A percentile compares a stretch with the other conserved stretches of the same genome.
Evolutionary conservation across 1,140 invertebrate species (phyloP).

Genomic region (Macrocentrus cingulum): DNA sequence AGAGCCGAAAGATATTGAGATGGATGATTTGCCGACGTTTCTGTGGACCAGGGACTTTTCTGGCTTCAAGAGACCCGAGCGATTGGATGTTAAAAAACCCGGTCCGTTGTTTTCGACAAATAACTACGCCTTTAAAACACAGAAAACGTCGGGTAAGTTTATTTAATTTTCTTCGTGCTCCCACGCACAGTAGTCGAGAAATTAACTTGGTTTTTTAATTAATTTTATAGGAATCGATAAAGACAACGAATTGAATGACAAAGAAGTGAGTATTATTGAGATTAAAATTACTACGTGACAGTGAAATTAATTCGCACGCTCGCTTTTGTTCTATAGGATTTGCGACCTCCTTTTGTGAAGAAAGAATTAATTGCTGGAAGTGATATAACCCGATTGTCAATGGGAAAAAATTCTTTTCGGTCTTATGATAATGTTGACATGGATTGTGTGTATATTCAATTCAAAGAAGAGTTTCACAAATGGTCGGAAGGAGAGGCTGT

Average conservation of each 20-base stretch:
- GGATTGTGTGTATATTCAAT: conserved; percentile 69
- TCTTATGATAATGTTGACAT: conserved; percentile 66
- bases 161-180: conserved; percentile 1
- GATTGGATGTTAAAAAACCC: conserved; percentile 93
- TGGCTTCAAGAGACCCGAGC: conserved; percentile 81
- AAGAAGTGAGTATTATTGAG: background rate
- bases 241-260: background rate
- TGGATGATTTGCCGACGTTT: conserved; percentile 41
- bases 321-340: conserved; percentile 23
- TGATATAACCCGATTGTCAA: conserved; percentile 14
- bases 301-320: too few species aligned
- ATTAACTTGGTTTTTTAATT: conserved; percentile 14
- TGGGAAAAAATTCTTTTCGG: conserved; percentile 40
- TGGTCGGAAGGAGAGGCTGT: conserved; percentile 49
- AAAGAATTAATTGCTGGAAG: conserved; percentile 47
- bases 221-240: background rate
- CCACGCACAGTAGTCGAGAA: too few species aligned
- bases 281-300: too few species aligned
- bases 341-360: conserved; percentile 45
- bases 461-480: conserved; percentile 59
- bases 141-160: conserved; percentile 31
- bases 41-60: conserved; percentile 46
- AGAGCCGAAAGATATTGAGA: conserved; percentile 21
- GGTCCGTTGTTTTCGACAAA: conserved; percentile 74
- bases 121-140: conserved; percentile 61